Percentiles rank a stretch among this genome's conserved stretches.
These are phyloP conservation scores for Caretta caretta DNA, from an alignment of 2,113 vertebrate genomes.

Conservation along the genomic window DNA sequence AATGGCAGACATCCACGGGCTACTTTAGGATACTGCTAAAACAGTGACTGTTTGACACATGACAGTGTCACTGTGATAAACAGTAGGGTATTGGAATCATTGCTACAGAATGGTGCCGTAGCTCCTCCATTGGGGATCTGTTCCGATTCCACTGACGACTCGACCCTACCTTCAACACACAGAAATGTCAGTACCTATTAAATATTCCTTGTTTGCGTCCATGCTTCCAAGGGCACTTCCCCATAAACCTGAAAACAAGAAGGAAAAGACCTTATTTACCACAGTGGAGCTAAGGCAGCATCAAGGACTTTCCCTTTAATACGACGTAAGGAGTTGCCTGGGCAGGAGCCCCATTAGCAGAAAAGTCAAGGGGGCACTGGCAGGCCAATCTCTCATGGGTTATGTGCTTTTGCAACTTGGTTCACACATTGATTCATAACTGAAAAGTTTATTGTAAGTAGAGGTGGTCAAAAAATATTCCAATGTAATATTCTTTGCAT, in stretches of 20 bases:
- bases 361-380: background rate
- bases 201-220: background rate
- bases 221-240: background rate
- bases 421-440: background rate
- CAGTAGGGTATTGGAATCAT: background rate
- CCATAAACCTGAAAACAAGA: background rate
- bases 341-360: background rate
- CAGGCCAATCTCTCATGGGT: background rate
- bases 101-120: background rate
- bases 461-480: background rate
- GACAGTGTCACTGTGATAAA: background rate
- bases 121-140: background rate
- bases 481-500: background rate
- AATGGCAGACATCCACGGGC: no score
- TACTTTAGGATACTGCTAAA: background rate
- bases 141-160: background rate
- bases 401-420: background rate
- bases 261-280: background rate
- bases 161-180: background rate
- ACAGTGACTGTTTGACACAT: no score
- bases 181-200: background rate
- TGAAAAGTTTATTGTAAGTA: background rate
- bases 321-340: no score
- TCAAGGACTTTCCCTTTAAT: no score
- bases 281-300: background rate